These are phyloP conservation scores for Peromyscus californicus DNA, from an alignment of 2,113 vertebrate genomes.

Conservation along the genomic window DNA sequence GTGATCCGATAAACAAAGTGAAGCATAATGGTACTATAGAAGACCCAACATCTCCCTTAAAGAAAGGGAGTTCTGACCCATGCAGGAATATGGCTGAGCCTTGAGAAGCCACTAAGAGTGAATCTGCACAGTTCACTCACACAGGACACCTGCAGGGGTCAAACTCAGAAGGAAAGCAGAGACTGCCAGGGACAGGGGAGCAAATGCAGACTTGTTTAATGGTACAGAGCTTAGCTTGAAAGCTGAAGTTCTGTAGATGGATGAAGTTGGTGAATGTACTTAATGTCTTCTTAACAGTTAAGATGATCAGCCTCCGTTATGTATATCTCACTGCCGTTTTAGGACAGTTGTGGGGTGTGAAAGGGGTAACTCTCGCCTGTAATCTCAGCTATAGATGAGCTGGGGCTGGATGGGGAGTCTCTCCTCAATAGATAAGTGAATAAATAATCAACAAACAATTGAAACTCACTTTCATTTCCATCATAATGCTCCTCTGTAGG, in stretches of 20 bases:
- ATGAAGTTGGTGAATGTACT: neutral
- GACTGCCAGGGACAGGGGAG: neutral
- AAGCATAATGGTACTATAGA: fast-evolving
- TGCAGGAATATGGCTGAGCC: neutral
- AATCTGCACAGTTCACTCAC: fast-evolving
- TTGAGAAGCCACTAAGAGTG: neutral
- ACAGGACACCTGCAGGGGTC: no score
- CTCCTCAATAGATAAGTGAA: no score
- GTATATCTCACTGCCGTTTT: neutral
- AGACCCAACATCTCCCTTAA: neutral
- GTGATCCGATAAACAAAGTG: neutral
- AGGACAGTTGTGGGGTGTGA: neutral
- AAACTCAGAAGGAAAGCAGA: neutral
- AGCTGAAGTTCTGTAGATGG: neutral
- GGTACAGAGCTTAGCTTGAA: neutral
- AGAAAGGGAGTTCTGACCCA: neutral
- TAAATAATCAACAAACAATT: no score
- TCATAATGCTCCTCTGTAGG: neutral
- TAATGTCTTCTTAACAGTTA: neutral
- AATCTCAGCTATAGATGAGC: neutral
- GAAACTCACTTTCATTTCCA: neutral
- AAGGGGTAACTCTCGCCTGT: neutral
- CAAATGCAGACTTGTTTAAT: neutral
- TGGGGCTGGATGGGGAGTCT: neutral
- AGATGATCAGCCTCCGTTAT: neutral